phyloP scores from a whole-genome alignment of 2,113 vertebrate species.

The Naja naja region DNA sequence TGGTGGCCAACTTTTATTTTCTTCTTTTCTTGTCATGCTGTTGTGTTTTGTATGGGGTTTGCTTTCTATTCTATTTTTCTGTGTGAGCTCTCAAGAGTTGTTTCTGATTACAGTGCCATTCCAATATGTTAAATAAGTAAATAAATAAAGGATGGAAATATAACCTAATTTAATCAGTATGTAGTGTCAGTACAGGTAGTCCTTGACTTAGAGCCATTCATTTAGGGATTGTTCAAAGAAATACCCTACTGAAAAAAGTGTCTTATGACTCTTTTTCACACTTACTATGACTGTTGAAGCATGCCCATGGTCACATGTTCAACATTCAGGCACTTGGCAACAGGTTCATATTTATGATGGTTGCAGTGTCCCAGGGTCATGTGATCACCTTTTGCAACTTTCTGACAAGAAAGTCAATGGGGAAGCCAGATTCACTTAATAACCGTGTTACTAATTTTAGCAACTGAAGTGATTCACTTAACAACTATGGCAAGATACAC shows the following conservation, averaged over 20 bases:
- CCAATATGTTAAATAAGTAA: neutral
- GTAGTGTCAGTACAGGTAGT: neutral
- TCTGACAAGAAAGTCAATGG: neutral
- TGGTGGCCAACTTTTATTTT: neutral
- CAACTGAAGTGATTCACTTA: neutral
- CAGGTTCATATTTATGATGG: no score
- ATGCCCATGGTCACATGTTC: neutral
- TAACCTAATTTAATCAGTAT: neutral
- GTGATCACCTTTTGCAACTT: neutral
- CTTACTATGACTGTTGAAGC: neutral
- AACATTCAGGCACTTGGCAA: neutral
- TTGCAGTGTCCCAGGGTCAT: neutral
- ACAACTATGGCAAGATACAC: neutral
- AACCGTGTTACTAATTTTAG: neutral
- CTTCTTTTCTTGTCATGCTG: neutral
- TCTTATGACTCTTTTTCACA: neutral
- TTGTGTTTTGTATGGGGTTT: neutral
- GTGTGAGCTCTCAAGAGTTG: neutral
- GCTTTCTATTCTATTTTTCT: neutral
- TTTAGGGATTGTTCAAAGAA: neutral
- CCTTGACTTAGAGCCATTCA: neutral
- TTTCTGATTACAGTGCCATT: neutral
- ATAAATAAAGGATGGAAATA: neutral
- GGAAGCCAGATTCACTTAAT: neutral
- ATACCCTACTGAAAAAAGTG: neutral